Conservation (phyloP, 2,888 invertebrate genomes). For the Selenia dentaria region DNA sequence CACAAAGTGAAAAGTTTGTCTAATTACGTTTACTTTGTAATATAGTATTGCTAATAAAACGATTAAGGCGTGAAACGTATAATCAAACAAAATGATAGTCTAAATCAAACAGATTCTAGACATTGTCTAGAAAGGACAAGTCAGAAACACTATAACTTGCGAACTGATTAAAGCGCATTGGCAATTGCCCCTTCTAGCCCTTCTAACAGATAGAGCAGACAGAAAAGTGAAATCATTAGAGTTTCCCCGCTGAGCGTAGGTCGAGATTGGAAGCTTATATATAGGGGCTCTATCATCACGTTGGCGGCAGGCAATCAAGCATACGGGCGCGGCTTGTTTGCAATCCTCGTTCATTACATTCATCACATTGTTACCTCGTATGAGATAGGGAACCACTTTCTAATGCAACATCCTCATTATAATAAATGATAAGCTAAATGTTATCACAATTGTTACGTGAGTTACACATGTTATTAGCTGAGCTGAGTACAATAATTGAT, state of each 20-base stretch:
- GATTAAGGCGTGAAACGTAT: background rate
- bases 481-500: no score
- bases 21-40: conserved; percentile 5
- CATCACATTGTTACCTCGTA: conserved; percentile 38
- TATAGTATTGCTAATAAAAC: background rate
- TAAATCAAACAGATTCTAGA: background rate
- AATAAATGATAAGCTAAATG: conserved; percentile 19
- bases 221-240: conserved; percentile 71
- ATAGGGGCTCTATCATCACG: conserved; percentile 69
- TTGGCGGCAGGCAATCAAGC: conserved; percentile 39
- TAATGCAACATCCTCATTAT: conserved; percentile 35
- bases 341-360: conserved; percentile 43
- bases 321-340: conserved; percentile 60
- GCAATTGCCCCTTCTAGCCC: conserved; percentile 27
- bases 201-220: conserved; percentile 15
- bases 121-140: background rate
- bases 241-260: conserved; percentile 47
- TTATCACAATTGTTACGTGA: conserved; percentile 36
- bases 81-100: background rate
- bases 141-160: conserved; percentile 17
- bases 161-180: conserved; percentile 35
- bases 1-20: conserved; percentile 19
- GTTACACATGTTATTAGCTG: no score
- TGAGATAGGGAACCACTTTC: conserved; percentile 50
- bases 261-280: conserved; percentile 47